Conservation (phyloP, 2,888 invertebrate genomes). For the Fragum whitleyi region DNA sequence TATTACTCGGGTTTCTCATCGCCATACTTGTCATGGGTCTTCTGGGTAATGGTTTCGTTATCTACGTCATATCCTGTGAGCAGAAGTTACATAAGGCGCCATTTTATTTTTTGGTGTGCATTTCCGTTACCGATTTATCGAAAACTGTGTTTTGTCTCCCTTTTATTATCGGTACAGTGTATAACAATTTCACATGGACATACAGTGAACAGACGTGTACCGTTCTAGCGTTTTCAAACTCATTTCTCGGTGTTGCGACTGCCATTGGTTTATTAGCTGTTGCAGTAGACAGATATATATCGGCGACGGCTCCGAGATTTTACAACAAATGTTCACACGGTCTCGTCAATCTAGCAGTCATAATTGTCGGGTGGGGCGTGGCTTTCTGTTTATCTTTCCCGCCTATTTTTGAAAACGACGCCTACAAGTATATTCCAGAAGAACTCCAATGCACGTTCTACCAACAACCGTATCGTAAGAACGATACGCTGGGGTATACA, state of each 20-base stretch:
- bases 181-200: slow-evolving; percentile 77
- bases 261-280: slow-evolving; percentile 76
- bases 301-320: slow-evolving; percentile 73
- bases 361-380: slow-evolving; percentile 77
- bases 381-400: slow-evolving; percentile 81
- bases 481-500: slow-evolving; percentile 81
- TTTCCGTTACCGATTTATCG: slow-evolving; percentile 79
- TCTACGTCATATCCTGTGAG: slow-evolving; percentile 73
- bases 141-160: slow-evolving; percentile 80
- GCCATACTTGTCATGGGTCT: slow-evolving; percentile 70
- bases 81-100: slow-evolving; percentile 77
- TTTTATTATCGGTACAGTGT: slow-evolving; percentile 77
- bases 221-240: slow-evolving; percentile 80
- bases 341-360: slow-evolving; percentile 72
- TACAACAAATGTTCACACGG: slow-evolving; percentile 78
- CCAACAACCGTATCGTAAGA: slow-evolving; percentile 78
- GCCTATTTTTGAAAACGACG: slow-evolving; percentile 80
- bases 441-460: slow-evolving; percentile 81
- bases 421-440: slow-evolving; percentile 77
- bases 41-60: slow-evolving; percentile 71
- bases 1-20: slow-evolving; percentile 56
- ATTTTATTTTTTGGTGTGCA: slow-evolving; percentile 81
- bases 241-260: slow-evolving; percentile 80
- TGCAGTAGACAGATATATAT: slow-evolving; percentile 79
- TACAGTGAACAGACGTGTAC: slow-evolving; percentile 79